A percentile compares a stretch with the other conserved stretches of the same genome.
These are phyloP conservation scores for Pseudorhiza aurosa DNA, from an alignment of 30 jellyfish, hydroid and myxozoan species.

Conservation along the genomic window DNA sequence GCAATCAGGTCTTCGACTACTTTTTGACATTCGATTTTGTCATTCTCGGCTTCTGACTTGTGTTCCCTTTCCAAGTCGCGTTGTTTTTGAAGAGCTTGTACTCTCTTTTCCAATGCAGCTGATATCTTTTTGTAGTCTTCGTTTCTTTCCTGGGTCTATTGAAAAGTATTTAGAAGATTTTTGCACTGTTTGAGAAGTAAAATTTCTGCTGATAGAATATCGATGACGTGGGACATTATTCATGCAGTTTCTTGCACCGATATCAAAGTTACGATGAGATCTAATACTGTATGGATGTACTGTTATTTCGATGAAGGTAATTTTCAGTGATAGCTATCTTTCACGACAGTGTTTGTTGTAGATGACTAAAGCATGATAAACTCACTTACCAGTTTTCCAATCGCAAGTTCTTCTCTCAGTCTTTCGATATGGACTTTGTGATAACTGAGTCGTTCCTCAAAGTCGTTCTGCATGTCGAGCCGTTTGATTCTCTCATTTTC, in stretches of 20 bases:
- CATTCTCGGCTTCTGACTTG: background rate
- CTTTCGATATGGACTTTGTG: background rate
- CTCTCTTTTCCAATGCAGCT: background rate
- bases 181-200: too few species aligned
- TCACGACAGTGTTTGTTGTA: too few species aligned
- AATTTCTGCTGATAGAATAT: too few species aligned
- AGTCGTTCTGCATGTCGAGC: background rate
- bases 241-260: too few species aligned
- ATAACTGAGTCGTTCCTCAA: background rate
- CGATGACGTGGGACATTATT: too few species aligned
- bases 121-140: background rate
- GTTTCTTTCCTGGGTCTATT: background rate
- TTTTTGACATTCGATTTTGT: background rate
- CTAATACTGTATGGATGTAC: too few species aligned
- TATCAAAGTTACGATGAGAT: too few species aligned
- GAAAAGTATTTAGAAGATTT: too few species aligned
- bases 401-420: slow-evolving; percentile 3
- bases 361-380: too few species aligned
- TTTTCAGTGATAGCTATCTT: too few species aligned
- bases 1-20: background rate
- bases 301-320: too few species aligned
- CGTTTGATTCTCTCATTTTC: slow-evolving; percentile 9
- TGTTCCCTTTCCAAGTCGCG: background rate
- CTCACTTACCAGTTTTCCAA: background rate
- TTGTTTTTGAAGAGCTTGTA: background rate